Base-by-base conservation (phyloP, 2,888 invertebrate genomes). In the Lathronympha strigana region DNA sequence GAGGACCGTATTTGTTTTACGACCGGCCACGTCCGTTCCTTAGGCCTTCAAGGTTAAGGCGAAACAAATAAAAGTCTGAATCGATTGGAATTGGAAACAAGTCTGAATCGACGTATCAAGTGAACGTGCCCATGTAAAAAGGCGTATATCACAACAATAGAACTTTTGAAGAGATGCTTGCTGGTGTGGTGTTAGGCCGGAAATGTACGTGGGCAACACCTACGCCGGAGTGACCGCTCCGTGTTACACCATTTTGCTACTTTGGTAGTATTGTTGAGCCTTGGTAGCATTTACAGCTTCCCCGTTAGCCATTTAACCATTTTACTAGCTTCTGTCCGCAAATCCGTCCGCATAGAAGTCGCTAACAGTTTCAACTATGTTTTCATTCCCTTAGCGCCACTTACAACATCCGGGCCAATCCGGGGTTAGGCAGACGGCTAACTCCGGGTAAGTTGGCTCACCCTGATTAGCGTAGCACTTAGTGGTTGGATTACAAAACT, bases 151-250 rank as follows among this genome's bases (percentile, higher is more conserved):
- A 57, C 69, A 76, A 76, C 72, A 72, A 71, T 72, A 72, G 57
- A 63, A 60, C 50, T 58, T 60, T 74, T 75, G 76, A 71, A 76
- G 79, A 79, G 74, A 80, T 73, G 76, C 73, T 78, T 80, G 75
- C 75, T 80, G 76, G 80, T 73, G 74, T 80, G 75, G 75, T 80
- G 76, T 81, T 73, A 75, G 70, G 82, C 76, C 88, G 88, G 88
- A 88, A 87, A 85, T 78, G 81, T 80, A 82, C 85, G 89, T 91
- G 88, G 90, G 90, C 83, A 87, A 83, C 84, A 85, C 87, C 87
- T 84, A 84, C 88, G 76, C 75, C 76, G 79, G 77, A 82, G 76
- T 84, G 87, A 84, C 88, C 88, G 81, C 80, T 82, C 83, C 75
- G 77, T 68, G 71, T 76, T 77, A 76, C 72, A 74, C 74, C 70